Evolutionary conservation across 2,113 vertebrate genomes (phyloP), one percentile per base, ranked within the genome.

Genomic region (Eclectus roratus): DNA sequence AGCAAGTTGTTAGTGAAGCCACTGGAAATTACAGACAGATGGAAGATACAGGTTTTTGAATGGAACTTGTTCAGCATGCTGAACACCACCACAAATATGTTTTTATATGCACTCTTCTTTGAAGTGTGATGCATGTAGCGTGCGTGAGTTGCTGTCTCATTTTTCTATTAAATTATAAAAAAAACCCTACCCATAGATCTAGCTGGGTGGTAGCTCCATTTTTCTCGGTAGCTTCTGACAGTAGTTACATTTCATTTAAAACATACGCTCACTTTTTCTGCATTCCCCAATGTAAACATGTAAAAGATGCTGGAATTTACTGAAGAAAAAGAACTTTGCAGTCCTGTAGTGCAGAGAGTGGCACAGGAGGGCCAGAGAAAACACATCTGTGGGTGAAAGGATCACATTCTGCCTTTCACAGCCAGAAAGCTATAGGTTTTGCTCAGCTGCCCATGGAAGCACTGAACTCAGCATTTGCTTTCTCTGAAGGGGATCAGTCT

Each of bases 221-320:
- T 97, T 95, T 91, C 85, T 82, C 78, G 84, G 66, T 95, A 81
- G 73, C 89, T 97, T 96, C 83, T 96, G 70, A 91, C 89, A 95
- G 83, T 95, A 94, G 65, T 84, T 92, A 80, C 69, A 95, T 90
- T 97, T 97, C 93, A 91, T 97, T 97, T 96, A 69, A 96, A 96
- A 95, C 82, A 95, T 65, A 93, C 77, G 43, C 53, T 73, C 52
- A 91, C 80, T 96, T 93, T 92, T 88, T 44, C 76, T 82, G 41
- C 91, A 80, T 94, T 89, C 93, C 78, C 96, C 69, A 87, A 53
- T 71, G 58, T 97, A 93, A 96, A 86, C 66, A 89, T 64, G 80
- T 88, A 80, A 68, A 63, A 89, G 88, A 91, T 93, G 84, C 79
- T 94, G 93, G 95, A 94, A 96, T 79, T 83, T 56, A 89, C 52